Evolutionary conservation across 2,113 vertebrate genomes (phyloP).

Genomic region (Stegastes partitus): DNA sequence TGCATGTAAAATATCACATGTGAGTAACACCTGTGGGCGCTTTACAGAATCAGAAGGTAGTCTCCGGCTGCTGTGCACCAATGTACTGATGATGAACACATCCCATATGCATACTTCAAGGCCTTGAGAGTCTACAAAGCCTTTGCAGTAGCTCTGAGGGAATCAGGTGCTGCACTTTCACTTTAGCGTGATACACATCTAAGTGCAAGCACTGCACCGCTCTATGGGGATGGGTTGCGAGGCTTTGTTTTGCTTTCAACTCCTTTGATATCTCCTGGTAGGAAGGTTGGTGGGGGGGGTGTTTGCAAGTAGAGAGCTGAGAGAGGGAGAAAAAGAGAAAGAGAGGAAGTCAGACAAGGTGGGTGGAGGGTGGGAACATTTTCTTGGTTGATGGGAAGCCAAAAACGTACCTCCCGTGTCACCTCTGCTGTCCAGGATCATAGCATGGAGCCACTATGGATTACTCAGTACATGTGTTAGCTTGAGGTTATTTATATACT

Average conservation of each 20-base stretch:
- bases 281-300: slow-evolving; percentile 16
- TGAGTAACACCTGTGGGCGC: slow-evolving; percentile 47
- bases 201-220: slow-evolving; percentile 22
- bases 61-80: slow-evolving; percentile 58
- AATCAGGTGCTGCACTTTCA: slow-evolving; percentile 66
- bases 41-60: slow-evolving; percentile 39
- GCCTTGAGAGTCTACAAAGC: slow-evolving; percentile 59
- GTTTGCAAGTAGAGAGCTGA: slow-evolving; percentile 43
- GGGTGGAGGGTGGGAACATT: slow-evolving; percentile 24
- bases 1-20: slow-evolving; percentile 47
- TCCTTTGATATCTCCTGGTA: slow-evolving; percentile 69
- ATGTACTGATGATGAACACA: slow-evolving; percentile 57
- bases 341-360: slow-evolving; percentile 11
- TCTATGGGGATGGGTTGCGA: slow-evolving; percentile 58
- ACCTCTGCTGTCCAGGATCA: slow-evolving; percentile 36
- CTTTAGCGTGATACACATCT: slow-evolving; percentile 58
- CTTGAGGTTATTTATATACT: slow-evolving; percentile 61
- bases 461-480: slow-evolving; percentile 38
- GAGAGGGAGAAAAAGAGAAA: not conserved
- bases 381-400: slow-evolving; percentile 20
- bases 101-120: slow-evolving; percentile 60
- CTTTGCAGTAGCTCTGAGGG: slow-evolving; percentile 52
- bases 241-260: slow-evolving; percentile 73
- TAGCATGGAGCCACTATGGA: slow-evolving; percentile 11
- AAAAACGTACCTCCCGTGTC: slow-evolving; percentile 24